Conservation (phyloP, 2,113 vertebrate genomes). For the Camarhynchus parvulus region DNA sequence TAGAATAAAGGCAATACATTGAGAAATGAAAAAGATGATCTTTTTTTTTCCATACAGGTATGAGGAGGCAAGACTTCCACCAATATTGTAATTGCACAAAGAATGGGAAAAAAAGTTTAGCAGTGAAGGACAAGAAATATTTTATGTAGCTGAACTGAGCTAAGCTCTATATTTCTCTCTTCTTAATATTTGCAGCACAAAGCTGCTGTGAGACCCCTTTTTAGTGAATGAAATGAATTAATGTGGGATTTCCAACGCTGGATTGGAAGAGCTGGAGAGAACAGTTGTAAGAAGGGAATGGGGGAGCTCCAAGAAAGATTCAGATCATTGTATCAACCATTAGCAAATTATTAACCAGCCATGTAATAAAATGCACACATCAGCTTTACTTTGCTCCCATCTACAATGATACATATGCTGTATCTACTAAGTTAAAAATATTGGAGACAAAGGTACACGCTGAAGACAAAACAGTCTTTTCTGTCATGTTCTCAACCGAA, state of each 20-base stretch:
- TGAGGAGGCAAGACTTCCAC: background rate
- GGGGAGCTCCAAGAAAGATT: background rate
- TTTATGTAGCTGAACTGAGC: background rate
- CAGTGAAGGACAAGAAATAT: background rate
- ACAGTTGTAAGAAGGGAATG: background rate
- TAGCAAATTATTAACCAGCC: background rate
- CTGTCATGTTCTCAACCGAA: background rate
- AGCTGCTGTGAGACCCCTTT: background rate
- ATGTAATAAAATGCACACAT: background rate
- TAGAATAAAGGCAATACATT: background rate
- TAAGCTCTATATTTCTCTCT: background rate
- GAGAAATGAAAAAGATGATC: background rate
- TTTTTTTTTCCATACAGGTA: background rate
- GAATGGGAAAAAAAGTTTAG: background rate
- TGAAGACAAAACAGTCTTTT: background rate
- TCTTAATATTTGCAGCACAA: background rate
- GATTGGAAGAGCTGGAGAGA: background rate
- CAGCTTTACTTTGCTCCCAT: background rate
- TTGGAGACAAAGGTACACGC: background rate
- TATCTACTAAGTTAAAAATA: background rate
- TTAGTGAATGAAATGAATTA: background rate
- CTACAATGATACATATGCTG: background rate
- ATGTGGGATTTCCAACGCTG: rapidly evolving
- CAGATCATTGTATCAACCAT: background rate
- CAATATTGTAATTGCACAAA: background rate